These are phyloP conservation scores for Procambarus clarkii DNA, from an alignment of 1,140 invertebrate species.

Conservation along the genomic window DNA sequence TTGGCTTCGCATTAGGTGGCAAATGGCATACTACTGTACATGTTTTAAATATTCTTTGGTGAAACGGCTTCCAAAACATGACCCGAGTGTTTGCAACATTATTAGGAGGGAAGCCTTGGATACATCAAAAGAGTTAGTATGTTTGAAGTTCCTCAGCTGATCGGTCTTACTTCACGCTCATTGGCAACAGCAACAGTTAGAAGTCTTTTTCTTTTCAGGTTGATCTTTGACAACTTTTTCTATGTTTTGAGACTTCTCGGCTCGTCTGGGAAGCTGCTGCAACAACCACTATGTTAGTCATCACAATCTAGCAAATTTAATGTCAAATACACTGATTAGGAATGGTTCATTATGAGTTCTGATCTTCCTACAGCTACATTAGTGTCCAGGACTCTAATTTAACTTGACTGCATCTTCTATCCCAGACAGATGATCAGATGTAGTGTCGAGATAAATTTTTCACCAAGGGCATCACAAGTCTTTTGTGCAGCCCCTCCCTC, in stretches of 20 bases:
- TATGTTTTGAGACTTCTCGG: conserved; percentile 39
- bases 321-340: conserved; percentile 28
- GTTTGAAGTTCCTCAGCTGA: conserved; percentile 42
- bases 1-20: neutral
- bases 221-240: conserved; percentile 45
- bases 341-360: conserved; percentile 18
- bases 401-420: neutral
- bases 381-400: neutral
- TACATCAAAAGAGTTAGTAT: conserved; percentile 13
- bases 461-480: neutral
- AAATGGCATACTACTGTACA: neutral
- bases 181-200: conserved; percentile 63
- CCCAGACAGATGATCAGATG: neutral
- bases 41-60: neutral
- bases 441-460: neutral
- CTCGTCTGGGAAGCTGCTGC: conserved; percentile 49
- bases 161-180: conserved; percentile 60
- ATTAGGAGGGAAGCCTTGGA: conserved; percentile 9
- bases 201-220: conserved; percentile 50
- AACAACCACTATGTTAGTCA: conserved; percentile 58
- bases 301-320: conserved; percentile 25
- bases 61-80: conserved; percentile 23
- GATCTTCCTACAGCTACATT: neutral
- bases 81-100: neutral
- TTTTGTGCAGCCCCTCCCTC: neutral